phyloP scores from a whole-genome alignment of 2,113 vertebrate genomes.

The Corythornis cristatus region DNA sequence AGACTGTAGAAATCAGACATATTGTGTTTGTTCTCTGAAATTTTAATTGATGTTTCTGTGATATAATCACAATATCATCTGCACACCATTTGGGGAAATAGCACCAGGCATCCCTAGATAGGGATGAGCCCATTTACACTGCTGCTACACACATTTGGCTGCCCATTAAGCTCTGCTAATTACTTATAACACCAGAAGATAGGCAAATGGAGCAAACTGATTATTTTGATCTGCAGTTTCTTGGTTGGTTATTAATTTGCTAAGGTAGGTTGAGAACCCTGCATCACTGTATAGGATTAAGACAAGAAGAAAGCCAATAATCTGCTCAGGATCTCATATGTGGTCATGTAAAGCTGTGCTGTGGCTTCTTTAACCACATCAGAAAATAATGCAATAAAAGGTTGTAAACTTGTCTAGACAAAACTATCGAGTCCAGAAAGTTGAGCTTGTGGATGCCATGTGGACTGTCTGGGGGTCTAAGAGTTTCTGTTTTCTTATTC shows the following conservation, averaged over 20 bases:
- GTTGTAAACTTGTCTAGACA: neutral
- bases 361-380: neutral
- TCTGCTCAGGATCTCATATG: neutral
- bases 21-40: neutral
- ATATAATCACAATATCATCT: neutral
- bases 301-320: neutral
- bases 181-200: neutral
- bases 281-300: neutral
- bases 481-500: neutral
- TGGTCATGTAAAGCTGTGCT: neutral
- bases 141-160: neutral
- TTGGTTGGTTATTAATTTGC: neutral
- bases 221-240: neutral
- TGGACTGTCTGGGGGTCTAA: neutral
- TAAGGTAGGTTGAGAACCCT: neutral
- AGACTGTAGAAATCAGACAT: neutral
- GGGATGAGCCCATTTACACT: neutral
- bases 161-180: neutral
- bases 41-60: neutral
- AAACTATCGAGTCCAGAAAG: neutral
- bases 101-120: fast-evolving
- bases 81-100: neutral
- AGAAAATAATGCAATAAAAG: neutral
- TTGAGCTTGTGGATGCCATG: fast-evolving
- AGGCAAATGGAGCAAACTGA: neutral